phyloP scores from a whole-genome alignment of 1,140 invertebrate species.

The Diplogasteroides magnus region DNA sequence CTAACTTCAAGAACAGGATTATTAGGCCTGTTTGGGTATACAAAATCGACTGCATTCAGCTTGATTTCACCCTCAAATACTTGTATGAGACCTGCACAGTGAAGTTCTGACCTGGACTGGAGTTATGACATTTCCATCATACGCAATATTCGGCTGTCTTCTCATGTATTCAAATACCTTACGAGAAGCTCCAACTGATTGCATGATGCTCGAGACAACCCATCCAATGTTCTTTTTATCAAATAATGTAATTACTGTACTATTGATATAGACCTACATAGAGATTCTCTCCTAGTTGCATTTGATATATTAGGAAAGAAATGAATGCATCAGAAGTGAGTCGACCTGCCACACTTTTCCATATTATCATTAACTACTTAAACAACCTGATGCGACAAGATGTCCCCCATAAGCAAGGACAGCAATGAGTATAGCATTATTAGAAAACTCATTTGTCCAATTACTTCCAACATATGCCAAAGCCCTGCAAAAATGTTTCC shows the following conservation, averaged over 20 bases:
- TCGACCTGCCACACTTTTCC: slow-evolving; percentile 26
- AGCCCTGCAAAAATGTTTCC: too few relatives aligned
- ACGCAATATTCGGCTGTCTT: slow-evolving; percentile 50
- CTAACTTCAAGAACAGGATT: slow-evolving; percentile 61
- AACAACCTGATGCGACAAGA: slow-evolving; percentile 32
- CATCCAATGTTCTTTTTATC: slow-evolving; percentile 44
- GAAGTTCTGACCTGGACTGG: neutral
- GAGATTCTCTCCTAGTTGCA: slow-evolving; percentile 49
- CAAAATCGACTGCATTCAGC: slow-evolving; percentile 58
- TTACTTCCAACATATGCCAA: slow-evolving; percentile 37
- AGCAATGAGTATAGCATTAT: slow-evolving; percentile 41
- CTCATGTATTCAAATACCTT: slow-evolving; percentile 58
- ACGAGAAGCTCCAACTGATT: slow-evolving; percentile 57
- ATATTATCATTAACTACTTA: too few relatives aligned
- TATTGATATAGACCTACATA: slow-evolving; percentile 16
- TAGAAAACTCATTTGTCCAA: slow-evolving; percentile 39
- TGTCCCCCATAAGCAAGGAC: slow-evolving; percentile 50
- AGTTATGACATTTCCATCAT: slow-evolving; percentile 30
- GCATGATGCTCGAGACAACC: slow-evolving; percentile 58
- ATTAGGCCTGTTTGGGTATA: slow-evolving; percentile 58
- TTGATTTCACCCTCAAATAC: slow-evolving; percentile 46
- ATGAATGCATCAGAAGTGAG: slow-evolving; percentile 37
- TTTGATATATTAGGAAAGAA: slow-evolving; percentile 50
- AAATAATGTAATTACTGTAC: neutral
- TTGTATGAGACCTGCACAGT: neutral